Evolutionary conservation across 2,113 vertebrate genomes (phyloP).

Genomic region (Pandion haliaetus): DNA sequence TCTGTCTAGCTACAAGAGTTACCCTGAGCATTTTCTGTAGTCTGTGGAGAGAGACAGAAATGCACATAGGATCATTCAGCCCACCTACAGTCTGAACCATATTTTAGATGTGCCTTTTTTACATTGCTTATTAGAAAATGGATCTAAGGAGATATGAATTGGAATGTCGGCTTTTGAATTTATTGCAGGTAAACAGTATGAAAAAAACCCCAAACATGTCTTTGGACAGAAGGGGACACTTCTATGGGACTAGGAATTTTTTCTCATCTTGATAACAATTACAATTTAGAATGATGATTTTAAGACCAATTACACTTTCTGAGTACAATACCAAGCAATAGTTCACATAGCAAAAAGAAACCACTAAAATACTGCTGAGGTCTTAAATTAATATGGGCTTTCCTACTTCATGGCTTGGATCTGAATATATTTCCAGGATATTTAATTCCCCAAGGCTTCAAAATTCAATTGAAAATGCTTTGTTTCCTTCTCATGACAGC

Average conservation of each 20-base stretch:
- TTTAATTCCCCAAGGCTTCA: background rate
- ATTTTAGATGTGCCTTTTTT: background rate
- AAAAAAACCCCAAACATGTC: fast-evolving
- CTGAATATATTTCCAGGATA: background rate
- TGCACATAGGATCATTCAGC: background rate
- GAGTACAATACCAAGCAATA: background rate
- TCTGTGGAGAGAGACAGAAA: background rate
- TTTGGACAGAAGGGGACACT: background rate
- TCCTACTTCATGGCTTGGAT: background rate
- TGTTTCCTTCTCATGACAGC: background rate
- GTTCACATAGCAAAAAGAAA: background rate
- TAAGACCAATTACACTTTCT: background rate
- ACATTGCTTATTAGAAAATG: background rate
- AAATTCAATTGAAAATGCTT: background rate
- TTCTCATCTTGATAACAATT: background rate
- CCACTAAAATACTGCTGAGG: background rate
- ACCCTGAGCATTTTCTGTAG: background rate
- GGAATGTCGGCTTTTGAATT: background rate
- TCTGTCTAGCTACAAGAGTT: too few species aligned
- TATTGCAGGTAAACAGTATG: background rate
- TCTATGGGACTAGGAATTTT: background rate
- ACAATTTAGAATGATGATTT: background rate
- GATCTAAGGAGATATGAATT: background rate
- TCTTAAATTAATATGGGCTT: background rate
- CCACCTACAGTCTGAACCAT: fast-evolving